phyloP scores from a whole-genome alignment of 2,888 invertebrate genomes.

The Cosmopolites sordidus region DNA sequence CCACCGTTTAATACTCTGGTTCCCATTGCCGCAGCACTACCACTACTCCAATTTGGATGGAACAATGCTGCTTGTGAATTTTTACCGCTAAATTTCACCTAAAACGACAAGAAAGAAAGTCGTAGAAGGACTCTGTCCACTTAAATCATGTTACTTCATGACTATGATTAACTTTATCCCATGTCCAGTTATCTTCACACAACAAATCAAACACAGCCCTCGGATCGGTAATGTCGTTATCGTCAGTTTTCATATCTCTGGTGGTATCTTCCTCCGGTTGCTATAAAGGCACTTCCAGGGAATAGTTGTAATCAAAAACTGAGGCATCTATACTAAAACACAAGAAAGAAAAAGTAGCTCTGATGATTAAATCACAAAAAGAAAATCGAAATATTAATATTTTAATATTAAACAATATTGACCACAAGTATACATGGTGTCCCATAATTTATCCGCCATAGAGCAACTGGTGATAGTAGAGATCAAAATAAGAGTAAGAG shows the following conservation, averaged over 20 bases:
- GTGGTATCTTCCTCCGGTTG: constrained; percentile 15
- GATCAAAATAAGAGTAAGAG: too few relatives aligned
- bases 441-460: too few relatives aligned
- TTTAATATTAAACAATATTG: too few relatives aligned
- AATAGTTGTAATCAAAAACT: constrained; percentile 7
- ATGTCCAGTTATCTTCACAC: constrained; percentile 65
- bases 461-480: too few relatives aligned
- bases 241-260: constrained; percentile 14
- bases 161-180: constrained; percentile 58
- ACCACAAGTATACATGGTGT: too few relatives aligned
- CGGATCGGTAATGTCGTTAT: constrained; percentile 3
- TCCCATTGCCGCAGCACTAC: constrained; percentile 67
- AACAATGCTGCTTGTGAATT: constrained; percentile 60
- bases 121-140: too few relatives aligned
- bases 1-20: constrained; percentile 62
- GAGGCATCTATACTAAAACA: too few relatives aligned
- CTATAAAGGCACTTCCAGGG: constrained; percentile 11
- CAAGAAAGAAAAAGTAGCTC: too few relatives aligned
- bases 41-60: constrained; percentile 73
- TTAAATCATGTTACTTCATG: constrained; percentile 50
- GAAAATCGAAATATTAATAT: neutral
- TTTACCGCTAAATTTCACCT: constrained; percentile 50
- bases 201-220: constrained; percentile 9
- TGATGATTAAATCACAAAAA: neutral
- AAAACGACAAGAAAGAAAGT: neutral